These are phyloP conservation scores for Balearica regulorum DNA, from an alignment of 2,797 vertebrate genomes.

Conservation along the genomic window DNA sequence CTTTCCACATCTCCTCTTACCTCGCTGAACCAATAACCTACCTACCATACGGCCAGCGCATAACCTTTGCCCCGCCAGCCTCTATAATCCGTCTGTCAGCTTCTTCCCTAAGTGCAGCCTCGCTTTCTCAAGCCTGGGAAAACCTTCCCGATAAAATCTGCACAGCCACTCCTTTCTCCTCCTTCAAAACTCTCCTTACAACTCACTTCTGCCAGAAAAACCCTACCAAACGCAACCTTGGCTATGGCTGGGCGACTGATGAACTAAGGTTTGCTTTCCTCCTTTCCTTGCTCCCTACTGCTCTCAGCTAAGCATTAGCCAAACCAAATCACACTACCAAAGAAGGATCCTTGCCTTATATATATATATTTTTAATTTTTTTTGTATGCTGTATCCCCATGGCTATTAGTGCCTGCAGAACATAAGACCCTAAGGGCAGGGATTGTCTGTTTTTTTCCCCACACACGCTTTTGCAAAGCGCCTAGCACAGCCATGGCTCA, in stretches of 20 bases:
- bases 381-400: not conserved
- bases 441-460: not conserved
- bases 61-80: not conserved
- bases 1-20: conserved; percentile 29
- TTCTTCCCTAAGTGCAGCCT: not conserved
- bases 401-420: not conserved
- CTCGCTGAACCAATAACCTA: not conserved
- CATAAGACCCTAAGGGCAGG: not conserved
- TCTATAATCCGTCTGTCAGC: not conserved
- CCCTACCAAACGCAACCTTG: not conserved
- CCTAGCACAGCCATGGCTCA: not conserved
- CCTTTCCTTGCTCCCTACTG: not conserved
- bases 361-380: no score
- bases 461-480: not conserved
- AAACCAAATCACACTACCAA: not conserved
- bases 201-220: not conserved
- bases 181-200: not conserved
- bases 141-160: conserved; percentile 34
- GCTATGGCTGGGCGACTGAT: not conserved
- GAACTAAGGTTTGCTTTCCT: not conserved
- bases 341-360: not conserved
- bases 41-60: not conserved
- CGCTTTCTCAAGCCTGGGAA: conserved; percentile 38
- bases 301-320: not conserved
- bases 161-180: conserved; percentile 31